Conservation (phyloP, 1,140 invertebrate species). For the Eriocheir sinensis region DNA sequence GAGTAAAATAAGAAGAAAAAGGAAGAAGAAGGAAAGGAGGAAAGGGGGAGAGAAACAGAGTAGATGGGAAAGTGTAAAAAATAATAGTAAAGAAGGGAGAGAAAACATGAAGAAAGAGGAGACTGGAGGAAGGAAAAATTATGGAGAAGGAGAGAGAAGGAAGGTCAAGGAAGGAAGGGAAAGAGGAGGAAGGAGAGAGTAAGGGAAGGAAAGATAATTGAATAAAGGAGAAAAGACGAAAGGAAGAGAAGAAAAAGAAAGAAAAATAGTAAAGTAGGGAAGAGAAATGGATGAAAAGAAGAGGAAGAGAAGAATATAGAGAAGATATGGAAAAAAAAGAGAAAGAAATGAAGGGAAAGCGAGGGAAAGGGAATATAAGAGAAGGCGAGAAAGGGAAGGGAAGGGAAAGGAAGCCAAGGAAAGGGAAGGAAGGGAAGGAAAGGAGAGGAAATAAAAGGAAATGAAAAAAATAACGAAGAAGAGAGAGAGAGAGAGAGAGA, state of each 20-base stretch:
- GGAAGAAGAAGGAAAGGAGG: neutral
- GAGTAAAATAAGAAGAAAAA: neutral
- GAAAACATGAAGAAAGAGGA: neutral
- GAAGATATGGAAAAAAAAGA: neutral
- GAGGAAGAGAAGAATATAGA: neutral
- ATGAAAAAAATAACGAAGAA: neutral
- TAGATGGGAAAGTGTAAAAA: neutral
- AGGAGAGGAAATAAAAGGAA: neutral
- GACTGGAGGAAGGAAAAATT: neutral
- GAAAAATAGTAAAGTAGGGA: neutral
- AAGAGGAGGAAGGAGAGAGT: neutral
- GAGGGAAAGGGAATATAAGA: neutral
- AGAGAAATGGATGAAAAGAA: neutral
- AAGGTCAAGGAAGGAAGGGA: neutral
- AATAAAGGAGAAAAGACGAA: neutral
- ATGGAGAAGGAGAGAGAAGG: neutral
- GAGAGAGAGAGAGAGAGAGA: conserved; percentile 14
- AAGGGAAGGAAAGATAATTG: neutral
- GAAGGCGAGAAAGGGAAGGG: neutral
- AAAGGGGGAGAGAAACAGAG: neutral
- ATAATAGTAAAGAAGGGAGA: neutral
- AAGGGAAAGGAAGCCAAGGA: neutral
- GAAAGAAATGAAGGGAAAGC: neutral
- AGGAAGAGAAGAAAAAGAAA: neutral
- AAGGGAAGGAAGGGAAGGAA: neutral